These are phyloP conservation scores for Calypte anna DNA, from an alignment of 2,113 vertebrate genomes.

Conservation along the genomic window DNA sequence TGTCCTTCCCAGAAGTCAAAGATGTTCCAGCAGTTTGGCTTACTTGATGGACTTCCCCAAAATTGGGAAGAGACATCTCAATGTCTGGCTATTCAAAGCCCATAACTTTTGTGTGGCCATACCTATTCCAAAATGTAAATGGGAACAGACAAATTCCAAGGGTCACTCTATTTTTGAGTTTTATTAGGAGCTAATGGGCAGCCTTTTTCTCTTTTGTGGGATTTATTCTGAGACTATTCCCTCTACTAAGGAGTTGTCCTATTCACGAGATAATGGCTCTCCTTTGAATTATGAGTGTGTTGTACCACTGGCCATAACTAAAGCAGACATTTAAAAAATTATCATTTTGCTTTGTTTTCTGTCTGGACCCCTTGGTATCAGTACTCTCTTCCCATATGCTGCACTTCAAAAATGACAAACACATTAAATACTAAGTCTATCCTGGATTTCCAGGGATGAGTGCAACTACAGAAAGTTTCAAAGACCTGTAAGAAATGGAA, in stretches of 20 bases:
- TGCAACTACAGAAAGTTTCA: neutral
- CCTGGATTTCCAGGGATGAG: neutral
- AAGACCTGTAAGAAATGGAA: conserved; percentile 22
- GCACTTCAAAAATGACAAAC: neutral
- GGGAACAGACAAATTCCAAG: neutral
- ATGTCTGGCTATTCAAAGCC: neutral
- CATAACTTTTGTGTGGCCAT: neutral
- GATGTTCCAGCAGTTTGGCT: neutral
- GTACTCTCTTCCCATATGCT: neutral
- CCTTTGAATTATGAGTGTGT: neutral
- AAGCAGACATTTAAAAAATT: conserved; percentile 8
- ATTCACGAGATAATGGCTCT: neutral
- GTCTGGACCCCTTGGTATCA: neutral
- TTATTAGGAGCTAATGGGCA: neutral
- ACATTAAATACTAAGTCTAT: neutral
- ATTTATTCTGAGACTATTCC: neutral
- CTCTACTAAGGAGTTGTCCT: neutral
- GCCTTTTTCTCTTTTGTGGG: neutral
- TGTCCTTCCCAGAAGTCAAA: neutral
- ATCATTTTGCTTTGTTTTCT: neutral
- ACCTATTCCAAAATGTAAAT: neutral
- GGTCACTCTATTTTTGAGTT: neutral
- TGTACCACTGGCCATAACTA: neutral
- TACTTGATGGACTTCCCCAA: neutral
- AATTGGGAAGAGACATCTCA: neutral